Evolutionary conservation across 2,113 vertebrate species (phyloP).

Genomic region (Corapipo altera): DNA sequence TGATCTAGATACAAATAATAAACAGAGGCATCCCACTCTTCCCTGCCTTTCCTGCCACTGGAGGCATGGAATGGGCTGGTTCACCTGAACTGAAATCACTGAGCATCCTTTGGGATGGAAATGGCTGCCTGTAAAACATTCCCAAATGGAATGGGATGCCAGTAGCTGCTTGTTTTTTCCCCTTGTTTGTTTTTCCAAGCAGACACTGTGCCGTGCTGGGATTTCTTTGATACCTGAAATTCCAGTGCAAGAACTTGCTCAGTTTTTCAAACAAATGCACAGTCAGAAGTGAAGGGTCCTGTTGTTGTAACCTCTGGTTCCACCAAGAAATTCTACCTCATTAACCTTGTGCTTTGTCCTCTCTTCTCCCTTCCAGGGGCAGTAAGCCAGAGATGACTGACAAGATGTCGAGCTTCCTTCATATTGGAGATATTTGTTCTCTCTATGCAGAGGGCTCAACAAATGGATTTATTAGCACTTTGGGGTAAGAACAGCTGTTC

Average conservation of each 20-base stretch:
- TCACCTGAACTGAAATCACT: not conserved
- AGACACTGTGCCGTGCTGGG: not conserved
- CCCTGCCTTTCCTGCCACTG: not conserved
- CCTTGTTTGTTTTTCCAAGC: not conserved
- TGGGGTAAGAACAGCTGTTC: constrained; percentile 84
- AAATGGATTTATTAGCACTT: constrained; percentile 98
- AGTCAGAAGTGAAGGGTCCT: not conserved
- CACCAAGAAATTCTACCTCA: not conserved
- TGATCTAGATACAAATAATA: not conserved
- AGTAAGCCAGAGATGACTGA: constrained; percentile 88
- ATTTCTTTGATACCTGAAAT: constrained; percentile 11
- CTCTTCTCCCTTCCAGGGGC: constrained; percentile 64
- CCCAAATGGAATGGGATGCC: not conserved
- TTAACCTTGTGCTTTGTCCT: not conserved
- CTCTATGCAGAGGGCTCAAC: constrained; percentile 97
- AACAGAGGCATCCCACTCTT: not conserved
- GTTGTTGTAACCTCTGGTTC: not conserved
- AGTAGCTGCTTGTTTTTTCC: not conserved
- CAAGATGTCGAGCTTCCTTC: constrained; percentile 99
- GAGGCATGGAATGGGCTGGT: accelerated
- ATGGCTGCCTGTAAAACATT: not conserved
- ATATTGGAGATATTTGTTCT: constrained; percentile 98
- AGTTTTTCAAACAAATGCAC: not conserved
- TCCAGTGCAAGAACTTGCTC: not conserved
- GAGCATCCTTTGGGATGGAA: not conserved